Conservation (phyloP, 2,888 invertebrate genomes). For the Orchestes rusci region DNA sequence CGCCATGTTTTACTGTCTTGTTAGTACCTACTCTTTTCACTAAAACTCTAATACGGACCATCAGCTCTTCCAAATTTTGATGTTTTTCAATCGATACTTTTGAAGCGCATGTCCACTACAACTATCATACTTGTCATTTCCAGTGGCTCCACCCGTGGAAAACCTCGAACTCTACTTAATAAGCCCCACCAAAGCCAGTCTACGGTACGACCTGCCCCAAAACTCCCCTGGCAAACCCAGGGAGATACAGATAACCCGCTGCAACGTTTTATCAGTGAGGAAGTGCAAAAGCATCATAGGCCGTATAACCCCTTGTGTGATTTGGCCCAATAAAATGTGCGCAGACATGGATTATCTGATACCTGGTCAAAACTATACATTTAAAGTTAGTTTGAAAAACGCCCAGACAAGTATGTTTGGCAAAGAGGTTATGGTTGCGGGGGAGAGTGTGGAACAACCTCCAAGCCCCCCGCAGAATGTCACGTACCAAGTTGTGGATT, state of each 20-base stretch:
- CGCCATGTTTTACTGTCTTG: no score
- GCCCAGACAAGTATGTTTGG: conserved; percentile 34
- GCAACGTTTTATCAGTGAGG: conserved; percentile 30
- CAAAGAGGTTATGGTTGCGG: conserved; percentile 28
- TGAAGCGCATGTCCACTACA: no score
- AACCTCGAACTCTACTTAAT: conserved; percentile 39
- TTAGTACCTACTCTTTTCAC: no score
- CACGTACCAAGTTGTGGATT: conserved; percentile 35
- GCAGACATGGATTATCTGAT: conserved; percentile 31
- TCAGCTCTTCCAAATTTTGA: no score
- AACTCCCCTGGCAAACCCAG: conserved; percentile 31
- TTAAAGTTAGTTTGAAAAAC: conserved; percentile 36
- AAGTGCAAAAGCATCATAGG: conserved; percentile 31
- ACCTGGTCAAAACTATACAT: conserved; percentile 29
- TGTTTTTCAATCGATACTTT: no score
- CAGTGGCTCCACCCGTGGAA: conserved; percentile 34
- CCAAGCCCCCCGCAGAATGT: conserved; percentile 37
- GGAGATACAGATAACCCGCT: conserved; percentile 32
- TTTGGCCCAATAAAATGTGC: conserved; percentile 37
- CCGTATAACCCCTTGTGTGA: conserved; percentile 32
- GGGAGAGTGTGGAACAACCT: conserved; percentile 31
- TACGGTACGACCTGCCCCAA: conserved; percentile 37
- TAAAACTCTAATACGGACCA: no score
- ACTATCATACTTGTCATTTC: no score
- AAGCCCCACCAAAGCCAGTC: conserved; percentile 30